phyloP scores from a whole-genome alignment of 2,888 invertebrate species.

The Napeogenes inachia region DNA sequence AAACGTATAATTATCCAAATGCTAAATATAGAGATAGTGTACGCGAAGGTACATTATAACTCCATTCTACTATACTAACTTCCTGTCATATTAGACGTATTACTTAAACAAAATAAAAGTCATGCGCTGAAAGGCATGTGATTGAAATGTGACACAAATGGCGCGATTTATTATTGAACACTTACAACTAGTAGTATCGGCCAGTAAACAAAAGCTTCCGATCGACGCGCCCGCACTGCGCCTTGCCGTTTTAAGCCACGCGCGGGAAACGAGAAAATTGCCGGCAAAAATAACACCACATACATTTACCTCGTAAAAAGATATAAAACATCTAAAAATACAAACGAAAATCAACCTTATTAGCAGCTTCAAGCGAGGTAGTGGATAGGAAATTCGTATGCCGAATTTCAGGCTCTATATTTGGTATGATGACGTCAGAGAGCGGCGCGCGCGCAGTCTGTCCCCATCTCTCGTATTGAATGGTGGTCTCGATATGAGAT shows the following conservation, averaged over 20 bases:
- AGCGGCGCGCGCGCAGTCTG: slow-evolving; percentile 61
- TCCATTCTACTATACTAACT: no score
- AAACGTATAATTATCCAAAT: no score
- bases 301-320: slow-evolving; percentile 50
- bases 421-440: slow-evolving; percentile 62
- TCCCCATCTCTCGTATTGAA: slow-evolving; percentile 55
- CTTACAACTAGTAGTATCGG: neutral
- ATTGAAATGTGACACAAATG: slow-evolving; percentile 18
- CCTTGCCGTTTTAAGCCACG: slow-evolving; percentile 74
- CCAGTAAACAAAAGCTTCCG: slow-evolving; percentile 56
- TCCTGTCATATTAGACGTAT: no score
- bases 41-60: no score
- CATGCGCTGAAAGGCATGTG: slow-evolving; percentile 8
- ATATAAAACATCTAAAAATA: slow-evolving; percentile 31
- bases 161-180: slow-evolving; percentile 15
- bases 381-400: slow-evolving; percentile 40
- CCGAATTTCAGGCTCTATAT: slow-evolving; percentile 52
- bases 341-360: slow-evolving; percentile 39
- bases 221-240: slow-evolving; percentile 42
- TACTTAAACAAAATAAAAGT: slow-evolving; percentile 1
- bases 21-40: no score
- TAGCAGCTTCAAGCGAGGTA: slow-evolving; percentile 7
- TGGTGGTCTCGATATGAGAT: slow-evolving; percentile 43
- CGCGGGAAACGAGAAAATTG: slow-evolving; percentile 65
- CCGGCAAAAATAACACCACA: slow-evolving; percentile 72